These are phyloP conservation scores for Dione vanillae DNA, from an alignment of 2,888 invertebrate species.

Conservation along the genomic window DNA sequence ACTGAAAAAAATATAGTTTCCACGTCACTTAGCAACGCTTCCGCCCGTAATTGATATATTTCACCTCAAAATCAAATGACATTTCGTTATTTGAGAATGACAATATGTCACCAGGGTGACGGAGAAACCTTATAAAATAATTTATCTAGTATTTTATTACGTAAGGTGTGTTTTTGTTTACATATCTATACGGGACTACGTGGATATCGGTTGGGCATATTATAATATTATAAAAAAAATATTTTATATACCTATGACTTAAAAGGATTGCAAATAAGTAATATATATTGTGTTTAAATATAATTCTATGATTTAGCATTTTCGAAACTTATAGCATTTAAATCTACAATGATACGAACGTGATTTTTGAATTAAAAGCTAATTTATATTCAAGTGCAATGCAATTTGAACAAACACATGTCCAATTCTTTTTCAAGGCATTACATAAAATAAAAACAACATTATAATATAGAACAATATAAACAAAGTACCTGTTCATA, in stretches of 20 bases:
- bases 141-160: conserved; percentile 31
- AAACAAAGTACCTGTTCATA: conserved; percentile 16
- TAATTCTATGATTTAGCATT: no score
- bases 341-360: no score
- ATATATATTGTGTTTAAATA: no score
- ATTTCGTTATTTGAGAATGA: conserved; percentile 62
- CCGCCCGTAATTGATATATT: conserved; percentile 79
- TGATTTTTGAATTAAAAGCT: no score
- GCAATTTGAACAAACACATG: not conserved
- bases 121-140: conserved; percentile 58
- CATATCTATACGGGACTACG: no score
- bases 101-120: conserved; percentile 55
- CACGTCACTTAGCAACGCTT: conserved; percentile 77
- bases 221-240: no score
- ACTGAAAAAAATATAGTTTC: conserved; percentile 78
- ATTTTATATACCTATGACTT: no score
- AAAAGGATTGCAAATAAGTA: no score
- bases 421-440: conserved; percentile 58
- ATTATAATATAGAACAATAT: not conserved
- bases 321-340: no score
- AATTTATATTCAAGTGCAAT: not conserved
- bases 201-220: no score
- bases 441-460: conserved; percentile 49
- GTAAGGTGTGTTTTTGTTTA: conserved; percentile 3
- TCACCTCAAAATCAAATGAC: conserved; percentile 73